These are phyloP conservation scores for Nyctibius grandis DNA, from an alignment of 2,797 vertebrate genomes.

Conservation along the genomic window DNA sequence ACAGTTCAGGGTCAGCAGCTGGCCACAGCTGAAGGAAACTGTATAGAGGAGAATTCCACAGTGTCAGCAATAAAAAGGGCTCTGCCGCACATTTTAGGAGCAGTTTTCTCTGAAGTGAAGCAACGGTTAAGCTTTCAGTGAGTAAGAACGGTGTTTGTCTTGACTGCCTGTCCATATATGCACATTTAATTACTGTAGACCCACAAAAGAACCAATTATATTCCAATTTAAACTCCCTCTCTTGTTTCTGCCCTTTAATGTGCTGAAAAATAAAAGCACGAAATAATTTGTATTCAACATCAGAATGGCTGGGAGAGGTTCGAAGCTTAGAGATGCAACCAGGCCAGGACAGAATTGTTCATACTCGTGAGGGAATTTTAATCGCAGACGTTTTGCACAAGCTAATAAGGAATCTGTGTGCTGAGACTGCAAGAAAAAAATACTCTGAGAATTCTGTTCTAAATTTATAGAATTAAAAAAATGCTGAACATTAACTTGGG, in stretches of 20 bases:
- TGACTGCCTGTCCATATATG: not conserved
- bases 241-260: not conserved
- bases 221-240: constrained; percentile 1
- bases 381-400: not conserved
- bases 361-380: not conserved
- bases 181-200: not conserved
- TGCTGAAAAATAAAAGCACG: not conserved
- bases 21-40: not conserved
- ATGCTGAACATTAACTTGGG: not conserved
- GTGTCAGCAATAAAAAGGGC: not conserved
- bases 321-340: not conserved
- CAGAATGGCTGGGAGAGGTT: not conserved
- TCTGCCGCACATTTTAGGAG: not conserved
- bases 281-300: not conserved
- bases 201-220: not conserved
- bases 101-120: not conserved
- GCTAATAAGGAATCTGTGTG: not conserved
- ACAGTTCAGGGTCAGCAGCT: not conserved
- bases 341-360: not conserved
- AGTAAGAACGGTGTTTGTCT: not conserved
- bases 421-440: not conserved
- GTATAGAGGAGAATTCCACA: not conserved
- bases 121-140: not conserved
- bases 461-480: not conserved
- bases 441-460: not conserved